phyloP scores from a whole-genome alignment of 2,888 invertebrate species.

The Caenorhabditis drosophilae region DNA sequence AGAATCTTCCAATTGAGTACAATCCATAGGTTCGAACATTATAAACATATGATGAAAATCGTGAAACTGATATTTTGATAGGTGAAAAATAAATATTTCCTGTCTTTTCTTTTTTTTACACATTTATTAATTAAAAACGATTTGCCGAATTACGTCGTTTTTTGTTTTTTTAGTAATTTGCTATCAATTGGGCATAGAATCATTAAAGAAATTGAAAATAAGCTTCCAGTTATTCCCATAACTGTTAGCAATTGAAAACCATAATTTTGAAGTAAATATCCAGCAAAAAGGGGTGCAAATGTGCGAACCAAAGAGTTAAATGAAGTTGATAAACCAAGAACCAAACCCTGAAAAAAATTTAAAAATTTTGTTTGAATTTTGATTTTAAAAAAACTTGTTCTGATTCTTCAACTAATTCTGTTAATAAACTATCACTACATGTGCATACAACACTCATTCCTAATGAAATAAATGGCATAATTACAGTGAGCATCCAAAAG shows the following conservation, averaged over 20 bases:
- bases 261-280: slow-evolving; percentile 44
- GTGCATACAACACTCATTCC: slow-evolving; percentile 54
- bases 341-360: slow-evolving; percentile 47
- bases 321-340: slow-evolving; percentile 54
- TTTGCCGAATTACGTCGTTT: no score
- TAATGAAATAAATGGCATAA: slow-evolving; percentile 52
- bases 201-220: slow-evolving; percentile 17
- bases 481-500: slow-evolving; percentile 49
- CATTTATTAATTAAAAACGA: no score
- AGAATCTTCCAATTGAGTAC: slow-evolving; percentile 48
- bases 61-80: no score
- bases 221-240: slow-evolving; percentile 31
- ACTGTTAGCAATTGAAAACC: slow-evolving; percentile 43
- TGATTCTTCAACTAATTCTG: slow-evolving; percentile 49
- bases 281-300: slow-evolving; percentile 49
- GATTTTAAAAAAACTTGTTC: slow-evolving; percentile 39
- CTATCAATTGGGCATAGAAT: slow-evolving; percentile 30
- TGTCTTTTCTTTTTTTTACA: no score
- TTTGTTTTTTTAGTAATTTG: slow-evolving; percentile 29
- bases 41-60: no score
- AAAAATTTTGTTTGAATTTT: neutral
- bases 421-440: slow-evolving; percentile 50
- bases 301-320: slow-evolving; percentile 53
- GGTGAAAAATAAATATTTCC: no score
- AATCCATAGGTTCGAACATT: no score